phyloP scores from a whole-genome alignment of 2,113 vertebrate species.

The Baryphthengus martii region DNA sequence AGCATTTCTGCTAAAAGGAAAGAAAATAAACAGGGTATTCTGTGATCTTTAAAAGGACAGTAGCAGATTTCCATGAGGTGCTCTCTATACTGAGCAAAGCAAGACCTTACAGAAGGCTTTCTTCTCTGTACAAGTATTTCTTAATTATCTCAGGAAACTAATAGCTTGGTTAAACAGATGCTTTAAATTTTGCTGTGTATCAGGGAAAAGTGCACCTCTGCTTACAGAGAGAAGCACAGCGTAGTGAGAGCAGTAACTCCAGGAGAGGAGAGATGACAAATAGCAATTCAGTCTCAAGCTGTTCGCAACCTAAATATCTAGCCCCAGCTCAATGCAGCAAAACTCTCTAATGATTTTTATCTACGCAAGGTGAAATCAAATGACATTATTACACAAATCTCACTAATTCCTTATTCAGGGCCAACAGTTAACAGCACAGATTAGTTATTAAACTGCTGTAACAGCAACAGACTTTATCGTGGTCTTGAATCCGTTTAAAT shows the following conservation, averaged over 20 bases:
- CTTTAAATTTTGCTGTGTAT: not conserved
- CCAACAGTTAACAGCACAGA: not conserved
- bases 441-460: constrained; percentile 4
- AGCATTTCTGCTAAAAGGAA: not conserved
- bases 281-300: not conserved
- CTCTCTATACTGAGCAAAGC: fast-evolving
- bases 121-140: not conserved
- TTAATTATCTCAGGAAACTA: not conserved
- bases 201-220: not conserved
- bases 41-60: not conserved
- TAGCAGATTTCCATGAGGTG: not conserved
- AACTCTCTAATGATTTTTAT: not conserved
- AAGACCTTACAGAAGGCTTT: not conserved
- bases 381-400: not conserved
- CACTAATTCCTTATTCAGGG: not conserved
- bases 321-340: not conserved
- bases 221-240: fast-evolving
- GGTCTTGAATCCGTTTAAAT: not conserved
- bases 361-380: not conserved
- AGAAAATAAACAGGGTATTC: not conserved
- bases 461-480: not conserved
- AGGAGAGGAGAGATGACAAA: not conserved
- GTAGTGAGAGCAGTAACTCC: not conserved
- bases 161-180: not conserved
- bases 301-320: not conserved